Evolutionary conservation across 1,140 invertebrate genomes (phyloP), one percentile per base, ranked within the genome.

Genomic region (Bombus confusus): DNA sequence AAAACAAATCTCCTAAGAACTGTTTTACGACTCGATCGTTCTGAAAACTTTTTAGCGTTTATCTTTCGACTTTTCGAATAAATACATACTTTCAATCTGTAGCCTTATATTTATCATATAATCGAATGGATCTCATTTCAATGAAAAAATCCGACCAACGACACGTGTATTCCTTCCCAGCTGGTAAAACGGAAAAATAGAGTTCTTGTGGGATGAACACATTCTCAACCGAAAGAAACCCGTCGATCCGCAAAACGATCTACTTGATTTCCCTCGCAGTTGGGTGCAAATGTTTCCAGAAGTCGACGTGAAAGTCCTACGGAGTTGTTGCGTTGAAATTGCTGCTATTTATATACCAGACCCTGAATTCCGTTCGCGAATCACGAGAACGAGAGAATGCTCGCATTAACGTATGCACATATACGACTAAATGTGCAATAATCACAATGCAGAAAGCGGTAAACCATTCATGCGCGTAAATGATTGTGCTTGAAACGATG

Each of bases 331-430:
- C 80, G 18, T 57, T 77, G 59, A 81, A 81, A 85, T 85, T 81
- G 69, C 78, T 41, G 72, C 77, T 85, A 75, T 85, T 82, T 85
- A 59, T 85, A 74, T 57, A 85, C 59, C 43, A 41, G 57, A 52
- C 43, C 47, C 22, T 57, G 80, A 64, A 57, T 82, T 57, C 69
- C 69, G 71, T 85, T 72, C 62, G 57, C 43, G 79, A 57, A 73
- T 41, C 72, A 52, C 62, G 68, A 64, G 73, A 81, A 85, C 72
- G 84, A 74, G 43, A 64, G 66, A 81, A 68, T 81, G 39, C 43
- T 64, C 73, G 57, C 2, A 15, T 52, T 74, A 59, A 85, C 73
- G 41, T 39, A 12, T n/a, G 6, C 18, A 41, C 41, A 52, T 22
- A 12, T 28, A 25, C 34, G 39, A 25, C 43, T n/a, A 81, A 59